Base-by-base conservation (phyloP, 1,140 invertebrate species). In the Megalopta genalis region DNA sequence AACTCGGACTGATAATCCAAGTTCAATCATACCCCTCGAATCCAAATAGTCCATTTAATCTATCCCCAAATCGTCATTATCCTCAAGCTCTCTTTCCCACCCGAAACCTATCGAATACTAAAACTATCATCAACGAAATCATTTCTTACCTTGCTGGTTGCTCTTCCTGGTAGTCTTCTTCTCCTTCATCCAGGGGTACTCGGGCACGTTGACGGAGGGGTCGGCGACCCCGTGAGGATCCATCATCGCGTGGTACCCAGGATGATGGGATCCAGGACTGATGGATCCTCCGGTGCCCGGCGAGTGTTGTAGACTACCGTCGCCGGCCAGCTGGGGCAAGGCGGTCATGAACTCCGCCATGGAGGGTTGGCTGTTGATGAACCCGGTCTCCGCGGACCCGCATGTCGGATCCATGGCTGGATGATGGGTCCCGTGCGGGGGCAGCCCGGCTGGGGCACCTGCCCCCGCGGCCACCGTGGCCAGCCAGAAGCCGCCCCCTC, bases 111-210 rank as follows among this genome's bases (percentile, higher is more conserved):
- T 32, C 1, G 32, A 32, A 32, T 10, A 42, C 12, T 1, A 42
- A 42, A 42, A 42, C 12, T 0, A 42, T 10, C 39, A 8, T 8
- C 39, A 42, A 42, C 23, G 12, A 9, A 37, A 52, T 6, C 63
- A 52, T 18, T 10, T 42, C 85, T 95, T 93, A 98, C 97, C 97
- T 97, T 98, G 97, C 92, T 98, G 97, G 82, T 92, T 95, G 86
- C 93, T 94, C 92, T 99, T 98, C 86, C 97, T 94, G 1, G 97
- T 97, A 2, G 97, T 98, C 93, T 99, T 99, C 94, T 99, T 99
- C 93, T 99, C 98, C 91, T 98, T 98, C 98, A 99, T 98, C 98
- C 98, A 99, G 0, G 98, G 97, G 91, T 98, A 99, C 89, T 98
- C 97, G 27, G 97, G 97, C 66, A 98, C 96, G 90, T 96, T 96